phyloP scores from a whole-genome alignment of 2,113 vertebrate genomes.

The Caloenas nicobarica region DNA sequence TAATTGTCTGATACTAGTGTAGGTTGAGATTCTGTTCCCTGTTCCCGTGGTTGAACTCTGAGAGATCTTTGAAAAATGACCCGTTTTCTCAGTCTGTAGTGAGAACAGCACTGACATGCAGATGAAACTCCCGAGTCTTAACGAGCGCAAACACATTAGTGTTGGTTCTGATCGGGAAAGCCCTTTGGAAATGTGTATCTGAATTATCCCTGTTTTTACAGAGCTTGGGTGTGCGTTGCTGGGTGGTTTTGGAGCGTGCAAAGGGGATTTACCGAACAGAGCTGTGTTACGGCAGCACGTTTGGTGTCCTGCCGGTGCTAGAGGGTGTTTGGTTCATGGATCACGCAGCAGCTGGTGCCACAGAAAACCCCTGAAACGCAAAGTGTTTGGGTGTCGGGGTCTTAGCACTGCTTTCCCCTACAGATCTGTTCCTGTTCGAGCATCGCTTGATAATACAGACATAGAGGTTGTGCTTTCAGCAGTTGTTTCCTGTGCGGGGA shows the following conservation, averaged over 20 bases:
- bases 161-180: neutral
- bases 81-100: neutral
- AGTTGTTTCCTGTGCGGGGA: neutral
- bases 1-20: neutral
- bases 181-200: neutral
- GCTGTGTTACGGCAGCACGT: too few relatives aligned
- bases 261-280: too few relatives aligned
- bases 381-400: neutral
- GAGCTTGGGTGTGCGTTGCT: neutral
- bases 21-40: neutral
- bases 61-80: neutral
- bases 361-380: rapidly evolving
- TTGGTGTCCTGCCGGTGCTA: neutral
- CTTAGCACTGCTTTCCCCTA: neutral
- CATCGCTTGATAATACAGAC: rapidly evolving
- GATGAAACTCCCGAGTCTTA: neutral
- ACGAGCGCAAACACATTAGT: neutral
- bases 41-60: neutral
- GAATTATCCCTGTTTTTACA: neutral
- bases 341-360: neutral
- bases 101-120: neutral
- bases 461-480: neutral
- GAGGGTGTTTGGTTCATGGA: neutral
- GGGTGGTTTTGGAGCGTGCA: neutral
- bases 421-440: neutral